A percentile compares a stretch with the other conserved stretches of the same genome.
Evolutionary conservation across 2,888 invertebrate species (phyloP).

Genomic region (Dryomyza anilis): DNA sequence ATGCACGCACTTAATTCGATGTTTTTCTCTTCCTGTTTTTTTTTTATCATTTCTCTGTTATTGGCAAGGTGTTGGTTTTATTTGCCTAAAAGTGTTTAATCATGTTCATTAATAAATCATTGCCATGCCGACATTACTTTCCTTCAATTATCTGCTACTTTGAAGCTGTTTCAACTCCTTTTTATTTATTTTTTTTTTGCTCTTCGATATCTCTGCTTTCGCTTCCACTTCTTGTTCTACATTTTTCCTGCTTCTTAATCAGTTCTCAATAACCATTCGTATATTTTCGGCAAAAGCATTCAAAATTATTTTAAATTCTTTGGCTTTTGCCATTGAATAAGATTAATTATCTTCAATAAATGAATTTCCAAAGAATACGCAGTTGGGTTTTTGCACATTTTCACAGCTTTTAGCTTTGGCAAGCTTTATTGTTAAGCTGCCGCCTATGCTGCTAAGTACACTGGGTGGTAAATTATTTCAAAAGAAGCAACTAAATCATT

Average conservation of each 20-base stretch:
- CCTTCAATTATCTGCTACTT: neutral
- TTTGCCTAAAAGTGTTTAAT: conserved; percentile 16
- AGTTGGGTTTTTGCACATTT: neutral
- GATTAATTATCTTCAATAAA: neutral
- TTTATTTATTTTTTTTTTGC: neutral
- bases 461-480: neutral
- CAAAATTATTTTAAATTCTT: neutral
- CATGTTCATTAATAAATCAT: conserved; percentile 22
- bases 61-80: neutral
- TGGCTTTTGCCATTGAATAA: conserved; percentile 8
- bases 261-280: neutral
- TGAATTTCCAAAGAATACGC: neutral
- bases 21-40: neutral
- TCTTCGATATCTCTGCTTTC: neutral
- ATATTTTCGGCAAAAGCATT: neutral
- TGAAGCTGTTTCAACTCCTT: neutral
- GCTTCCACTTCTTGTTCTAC: neutral
- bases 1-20: neutral
- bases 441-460: too few relatives aligned
- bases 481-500: too few relatives aligned
- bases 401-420: conserved; percentile 2
- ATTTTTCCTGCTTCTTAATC: neutral
- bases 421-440: too few relatives aligned
- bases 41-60: neutral
- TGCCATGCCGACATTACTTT: too few relatives aligned